Conservation (phyloP, 1,140 invertebrate species). For the Megalonaias nervosa region DNA sequence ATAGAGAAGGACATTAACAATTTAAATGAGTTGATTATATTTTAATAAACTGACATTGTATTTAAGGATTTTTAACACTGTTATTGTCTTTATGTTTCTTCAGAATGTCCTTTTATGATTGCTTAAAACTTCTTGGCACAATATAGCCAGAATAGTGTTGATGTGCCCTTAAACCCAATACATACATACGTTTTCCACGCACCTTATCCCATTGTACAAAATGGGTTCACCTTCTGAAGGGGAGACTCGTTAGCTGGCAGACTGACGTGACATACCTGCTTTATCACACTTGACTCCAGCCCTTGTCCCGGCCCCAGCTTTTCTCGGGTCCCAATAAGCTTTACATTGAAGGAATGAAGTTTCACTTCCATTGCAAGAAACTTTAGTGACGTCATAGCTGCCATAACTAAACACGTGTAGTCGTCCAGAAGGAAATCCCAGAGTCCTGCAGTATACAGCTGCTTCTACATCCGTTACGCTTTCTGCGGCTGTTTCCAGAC, state of each 20-base stretch:
- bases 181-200: no score
- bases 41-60: no score
- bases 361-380: conserved; percentile 13
- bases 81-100: no score
- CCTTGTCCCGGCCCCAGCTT: not conserved
- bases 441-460: conserved; percentile 16
- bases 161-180: no score
- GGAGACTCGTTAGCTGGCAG: not conserved
- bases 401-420: conserved; percentile 4
- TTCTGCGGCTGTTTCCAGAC: not conserved
- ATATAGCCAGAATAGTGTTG: no score
- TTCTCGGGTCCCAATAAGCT: conserved; percentile 22
- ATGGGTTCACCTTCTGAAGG: no score
- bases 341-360: conserved; percentile 17
- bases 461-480: conserved; percentile 10
- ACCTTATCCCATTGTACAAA: no score
- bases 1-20: no score
- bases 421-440: conserved; percentile 20
- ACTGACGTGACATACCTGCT: conserved; percentile 3
- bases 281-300: conserved; percentile 23
- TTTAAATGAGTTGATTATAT: no score
- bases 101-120: no score
- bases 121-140: no score
- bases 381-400: conserved; percentile 6
- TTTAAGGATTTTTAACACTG: no score